A percentile compares a stretch with the other conserved stretches of the same genome.
Evolutionary conservation across 30 jellyfish, hydroid and myxozoan genomes (phyloP).

Genomic region (Chrysaora quinquecirrha): DNA sequence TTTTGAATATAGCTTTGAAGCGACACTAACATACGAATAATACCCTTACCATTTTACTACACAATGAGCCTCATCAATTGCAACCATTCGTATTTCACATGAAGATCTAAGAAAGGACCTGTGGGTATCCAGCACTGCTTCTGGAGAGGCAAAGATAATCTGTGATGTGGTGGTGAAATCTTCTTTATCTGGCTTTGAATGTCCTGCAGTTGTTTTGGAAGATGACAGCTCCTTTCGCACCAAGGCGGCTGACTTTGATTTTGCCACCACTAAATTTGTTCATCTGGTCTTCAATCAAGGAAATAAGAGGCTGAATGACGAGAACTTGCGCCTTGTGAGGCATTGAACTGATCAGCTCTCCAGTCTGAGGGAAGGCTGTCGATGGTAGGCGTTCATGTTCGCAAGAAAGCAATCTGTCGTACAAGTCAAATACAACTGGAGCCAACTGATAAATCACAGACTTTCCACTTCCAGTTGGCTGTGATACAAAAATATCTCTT

Average conservation of each 20-base stretch:
- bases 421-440: constrained; percentile 20
- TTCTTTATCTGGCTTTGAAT: not conserved
- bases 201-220: constrained; percentile 9
- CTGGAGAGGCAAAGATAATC: constrained; percentile 20
- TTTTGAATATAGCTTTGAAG: no score
- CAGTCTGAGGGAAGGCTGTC: constrained; percentile 22
- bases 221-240: constrained; percentile 16
- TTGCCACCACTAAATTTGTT: constrained; percentile 11
- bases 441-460: constrained; percentile 14
- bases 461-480: constrained; percentile 16
- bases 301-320: constrained; percentile 5
- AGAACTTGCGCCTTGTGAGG: not conserved
- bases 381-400: constrained; percentile 10
- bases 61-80: constrained; percentile 22
- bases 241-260: constrained; percentile 19
- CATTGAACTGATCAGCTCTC: constrained; percentile 3
- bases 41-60: constrained; percentile 13
- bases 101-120: constrained; percentile 12
- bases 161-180: constrained; percentile 17
- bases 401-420: constrained; percentile 12
- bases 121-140: constrained; percentile 26
- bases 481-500: constrained; percentile 17
- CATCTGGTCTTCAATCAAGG: constrained; percentile 19
- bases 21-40: no score
- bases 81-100: constrained; percentile 13